phyloP scores from a whole-genome alignment of 92 coral and sea anemone species.

The Epizoanthus scotinus region DNA sequence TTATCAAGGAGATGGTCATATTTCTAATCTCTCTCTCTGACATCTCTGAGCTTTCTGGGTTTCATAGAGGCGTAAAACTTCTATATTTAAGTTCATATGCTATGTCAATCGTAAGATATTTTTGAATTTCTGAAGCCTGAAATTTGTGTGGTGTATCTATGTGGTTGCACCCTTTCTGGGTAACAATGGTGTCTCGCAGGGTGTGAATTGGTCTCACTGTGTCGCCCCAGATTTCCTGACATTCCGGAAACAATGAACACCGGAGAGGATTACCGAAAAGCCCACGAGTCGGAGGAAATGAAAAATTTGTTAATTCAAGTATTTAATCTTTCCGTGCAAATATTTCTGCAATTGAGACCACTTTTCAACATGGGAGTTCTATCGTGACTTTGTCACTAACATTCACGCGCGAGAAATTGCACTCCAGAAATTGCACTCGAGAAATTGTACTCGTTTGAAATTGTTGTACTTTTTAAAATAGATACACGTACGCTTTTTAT shows the following conservation, averaged over 20 bases:
- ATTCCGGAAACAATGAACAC: not conserved
- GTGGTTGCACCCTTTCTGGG: not conserved
- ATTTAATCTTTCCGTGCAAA: conserved; percentile 7
- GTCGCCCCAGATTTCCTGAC: not conserved
- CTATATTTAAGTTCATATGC: not conserved
- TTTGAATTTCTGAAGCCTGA: not conserved
- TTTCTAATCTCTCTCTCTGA: not conserved
- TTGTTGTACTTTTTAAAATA: not conserved
- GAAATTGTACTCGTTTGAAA: not conserved
- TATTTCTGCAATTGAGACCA: not conserved
- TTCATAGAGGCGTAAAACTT: not conserved
- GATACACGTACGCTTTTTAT: not conserved
- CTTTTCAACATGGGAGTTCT: conserved; percentile 18
- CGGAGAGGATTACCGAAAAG: not conserved
- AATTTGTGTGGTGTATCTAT: not conserved
- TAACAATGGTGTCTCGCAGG: not conserved
- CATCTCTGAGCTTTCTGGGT: not conserved
- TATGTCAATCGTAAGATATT: not conserved
- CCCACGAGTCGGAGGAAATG: not conserved
- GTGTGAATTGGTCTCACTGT: not conserved
- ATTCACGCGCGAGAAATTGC: not conserved
- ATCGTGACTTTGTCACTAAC: not conserved
- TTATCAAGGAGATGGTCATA: not conserved
- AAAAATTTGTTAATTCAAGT: not conserved
- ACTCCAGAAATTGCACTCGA: not conserved